Evolutionary conservation across 2,797 vertebrate genomes (phyloP), one percentile per base, ranked within the genome.

Genomic region (Coranthus polyacanthus): DNA sequence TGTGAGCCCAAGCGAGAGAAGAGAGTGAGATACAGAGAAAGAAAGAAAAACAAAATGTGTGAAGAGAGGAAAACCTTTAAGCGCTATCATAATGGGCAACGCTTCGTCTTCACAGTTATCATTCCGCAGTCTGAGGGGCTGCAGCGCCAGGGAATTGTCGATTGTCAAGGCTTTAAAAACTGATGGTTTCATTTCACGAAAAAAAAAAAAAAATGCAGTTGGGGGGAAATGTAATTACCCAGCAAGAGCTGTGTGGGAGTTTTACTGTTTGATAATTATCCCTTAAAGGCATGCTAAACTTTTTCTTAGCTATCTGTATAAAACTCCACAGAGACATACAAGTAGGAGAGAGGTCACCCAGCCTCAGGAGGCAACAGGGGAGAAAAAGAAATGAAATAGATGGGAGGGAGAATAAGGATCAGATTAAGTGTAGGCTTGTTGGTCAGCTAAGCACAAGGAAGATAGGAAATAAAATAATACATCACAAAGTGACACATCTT

Each of bases 241-340:
- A 78, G 79, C 22, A 5, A 87, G 84, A 83, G 77, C 73, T 87
- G 85, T 68, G 88, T 85, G 88, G 86, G 85, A 84, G 86, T 83
- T 86, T 84, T 77, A 81, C 84, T 78, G 82, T 84, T 86, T 88
- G 88, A 86, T 91, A 91, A 93, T 90, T 89, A 91, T 82, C 88
- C 87, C 87, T 90, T 81, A 43, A 87, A 92, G 90, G 88, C 83
- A 91, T 3, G 66, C 68, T 88, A 84, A 93, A 88, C 84, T 93
- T 92, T 89, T 88, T 74, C 76, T 87, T 69, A 62, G 84, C 84
- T 78, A 75, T 86, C 83, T 72, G 74, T 78, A 63, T 65, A 75
- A 73, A 85, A 85, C 84, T 89, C 84, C 64, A 43, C 64, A 41
- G 81, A 86, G 82, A 83, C 54, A 36, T 15, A 46, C 47, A 71